A percentile compares a stretch with the other conserved stretches of the same genome.
These are phyloP conservation scores for Cosmia pyralina DNA, from an alignment of 2,888 invertebrate species.

Conservation along the genomic window DNA sequence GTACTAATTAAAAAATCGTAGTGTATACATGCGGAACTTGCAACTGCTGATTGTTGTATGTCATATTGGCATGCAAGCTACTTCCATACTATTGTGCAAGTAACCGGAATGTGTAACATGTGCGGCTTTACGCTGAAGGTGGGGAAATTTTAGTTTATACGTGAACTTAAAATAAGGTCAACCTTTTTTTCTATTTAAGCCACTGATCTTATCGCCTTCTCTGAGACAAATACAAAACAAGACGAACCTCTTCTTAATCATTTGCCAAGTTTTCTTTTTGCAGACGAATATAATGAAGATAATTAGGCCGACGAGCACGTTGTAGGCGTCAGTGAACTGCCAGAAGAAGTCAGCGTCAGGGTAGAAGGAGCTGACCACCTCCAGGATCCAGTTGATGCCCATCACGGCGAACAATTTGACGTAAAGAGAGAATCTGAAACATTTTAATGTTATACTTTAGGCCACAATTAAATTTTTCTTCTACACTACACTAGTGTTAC, in stretches of 20 bases:
- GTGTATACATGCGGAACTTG: background rate
- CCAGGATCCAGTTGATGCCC: constrained; percentile 94
- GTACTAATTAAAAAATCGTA: too few relatives aligned
- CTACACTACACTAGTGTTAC: constrained; percentile 6
- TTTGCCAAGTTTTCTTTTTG: constrained; percentile 92
- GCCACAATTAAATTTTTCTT: constrained; percentile 48
- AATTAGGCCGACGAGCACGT: constrained; percentile 92
- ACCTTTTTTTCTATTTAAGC: background rate
- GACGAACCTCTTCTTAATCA: constrained; percentile 91
- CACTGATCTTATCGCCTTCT: background rate
- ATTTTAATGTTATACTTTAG: constrained; percentile 50
- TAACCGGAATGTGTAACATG: background rate
- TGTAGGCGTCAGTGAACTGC: constrained; percentile 92
- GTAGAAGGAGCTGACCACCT: constrained; percentile 91
- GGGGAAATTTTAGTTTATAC: background rate
- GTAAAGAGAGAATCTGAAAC: constrained; percentile 92
- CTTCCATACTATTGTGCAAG: background rate
- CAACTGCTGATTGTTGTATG: background rate
- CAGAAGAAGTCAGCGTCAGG: constrained; percentile 87
- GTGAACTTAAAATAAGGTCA: constrained; percentile 7
- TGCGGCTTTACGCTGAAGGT: background rate
- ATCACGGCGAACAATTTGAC: constrained; percentile 93
- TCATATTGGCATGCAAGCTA: background rate
- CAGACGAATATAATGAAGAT: constrained; percentile 94
- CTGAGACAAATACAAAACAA: constrained; percentile 34